Conservation (phyloP, 2,113 vertebrate genomes). For the Pantherophis guttatus region DNA sequence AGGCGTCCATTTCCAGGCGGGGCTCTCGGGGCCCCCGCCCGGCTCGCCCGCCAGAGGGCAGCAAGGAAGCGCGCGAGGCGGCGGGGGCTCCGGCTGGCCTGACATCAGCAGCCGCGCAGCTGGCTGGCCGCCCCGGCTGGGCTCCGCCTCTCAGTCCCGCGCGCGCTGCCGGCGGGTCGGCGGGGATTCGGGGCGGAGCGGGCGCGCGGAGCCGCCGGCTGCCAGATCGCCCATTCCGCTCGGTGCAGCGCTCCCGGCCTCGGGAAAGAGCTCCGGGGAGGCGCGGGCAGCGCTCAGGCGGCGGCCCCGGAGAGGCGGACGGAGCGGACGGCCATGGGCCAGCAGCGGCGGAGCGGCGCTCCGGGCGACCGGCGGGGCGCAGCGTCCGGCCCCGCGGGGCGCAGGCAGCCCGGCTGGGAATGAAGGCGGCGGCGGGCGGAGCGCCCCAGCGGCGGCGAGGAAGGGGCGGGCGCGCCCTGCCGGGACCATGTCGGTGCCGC, state of each 20-base stretch:
- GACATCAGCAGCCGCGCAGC: neutral
- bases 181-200: neutral
- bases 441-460: conserved; percentile 26
- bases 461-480: conserved; percentile 38
- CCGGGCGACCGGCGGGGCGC: conserved; percentile 51
- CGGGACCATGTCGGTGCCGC: conserved; percentile 90
- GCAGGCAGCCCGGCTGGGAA: conserved; percentile 72
- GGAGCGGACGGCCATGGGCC: neutral
- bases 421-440: conserved; percentile 69
- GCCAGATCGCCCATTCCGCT: neutral
- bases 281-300: neutral
- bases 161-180: neutral
- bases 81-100: neutral
- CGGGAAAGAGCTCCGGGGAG: neutral
- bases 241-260: neutral
- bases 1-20: no score
- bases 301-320: conserved; percentile 2
- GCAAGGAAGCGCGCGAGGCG: neutral
- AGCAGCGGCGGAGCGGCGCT: conserved; percentile 35
- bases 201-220: neutral
- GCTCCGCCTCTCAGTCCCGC: neutral
- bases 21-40: neutral
- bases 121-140: neutral
- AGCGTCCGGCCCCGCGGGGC: conserved; percentile 64
- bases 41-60: neutral